Conservation (phyloP, 2,888 invertebrate species). For the Blomia tropicalis region DNA sequence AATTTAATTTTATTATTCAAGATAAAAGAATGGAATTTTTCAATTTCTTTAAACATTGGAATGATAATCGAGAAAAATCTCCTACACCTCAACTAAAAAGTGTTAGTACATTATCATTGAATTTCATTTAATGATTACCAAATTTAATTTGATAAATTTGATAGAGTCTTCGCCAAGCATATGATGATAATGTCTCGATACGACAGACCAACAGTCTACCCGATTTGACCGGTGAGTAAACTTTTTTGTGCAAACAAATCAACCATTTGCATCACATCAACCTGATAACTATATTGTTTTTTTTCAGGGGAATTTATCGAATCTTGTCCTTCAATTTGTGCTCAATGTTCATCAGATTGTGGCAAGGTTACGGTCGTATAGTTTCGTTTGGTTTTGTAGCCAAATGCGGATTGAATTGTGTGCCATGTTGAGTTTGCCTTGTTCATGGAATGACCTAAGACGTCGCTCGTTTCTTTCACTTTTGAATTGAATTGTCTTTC, state of each 20-base stretch:
- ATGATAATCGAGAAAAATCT: neutral
- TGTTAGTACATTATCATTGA: neutral
- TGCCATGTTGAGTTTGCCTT: no score
- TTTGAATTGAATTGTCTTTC: no score
- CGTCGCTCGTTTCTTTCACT: no score
- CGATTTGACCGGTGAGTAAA: neutral
- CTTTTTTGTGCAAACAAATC: neutral
- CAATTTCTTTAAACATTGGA: neutral
- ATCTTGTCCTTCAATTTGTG: neutral
- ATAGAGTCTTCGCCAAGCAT: neutral
- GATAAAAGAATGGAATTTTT: slow-evolving; percentile 3
- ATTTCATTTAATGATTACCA: neutral
- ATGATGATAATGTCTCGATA: neutral
- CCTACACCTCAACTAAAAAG: neutral
- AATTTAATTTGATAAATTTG: neutral
- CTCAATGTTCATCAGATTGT: no score
- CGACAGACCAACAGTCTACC: slow-evolving; percentile 1
- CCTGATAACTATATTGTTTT: neutral
- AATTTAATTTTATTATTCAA: no score
- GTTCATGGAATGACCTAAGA: no score
- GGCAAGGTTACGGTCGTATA: no score
- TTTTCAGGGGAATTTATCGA: slow-evolving; percentile 3
- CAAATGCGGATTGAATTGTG: no score
- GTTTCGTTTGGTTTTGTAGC: no score
- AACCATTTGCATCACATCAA: no score